Percentiles rank a stretch among this genome's conserved stretches.
These are phyloP conservation scores for Mayetiola destructor DNA, from an alignment of 2,888 invertebrate genomes.

Conservation along the genomic window DNA sequence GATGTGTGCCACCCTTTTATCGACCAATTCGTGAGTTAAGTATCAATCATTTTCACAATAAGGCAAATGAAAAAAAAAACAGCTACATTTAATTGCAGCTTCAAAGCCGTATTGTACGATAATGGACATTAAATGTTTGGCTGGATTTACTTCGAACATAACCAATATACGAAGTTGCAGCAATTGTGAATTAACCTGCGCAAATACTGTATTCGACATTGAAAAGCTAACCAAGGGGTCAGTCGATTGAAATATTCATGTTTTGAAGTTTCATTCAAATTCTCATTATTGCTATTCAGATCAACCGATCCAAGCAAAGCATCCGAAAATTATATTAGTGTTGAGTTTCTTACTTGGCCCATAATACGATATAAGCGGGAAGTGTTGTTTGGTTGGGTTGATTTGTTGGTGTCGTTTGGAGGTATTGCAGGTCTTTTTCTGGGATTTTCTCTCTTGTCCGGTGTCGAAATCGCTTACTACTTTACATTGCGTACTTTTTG, in stretches of 20 bases:
- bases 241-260: conserved; percentile 25
- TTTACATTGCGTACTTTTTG: conserved; percentile 49
- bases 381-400: conserved; percentile 72
- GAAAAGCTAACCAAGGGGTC: conserved; percentile 52
- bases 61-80: neutral
- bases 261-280: neutral
- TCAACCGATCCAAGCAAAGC: conserved; percentile 23
- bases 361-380: conserved; percentile 64
- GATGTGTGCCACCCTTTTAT: conserved; percentile 60
- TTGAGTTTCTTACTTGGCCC: conserved; percentile 62
- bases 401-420: conserved; percentile 47
- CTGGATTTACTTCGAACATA: conserved; percentile 39
- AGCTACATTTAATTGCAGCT: neutral
- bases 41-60: too few relatives aligned
- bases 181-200: conserved; percentile 56
- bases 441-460: conserved; percentile 61
- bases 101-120: conserved; percentile 41
- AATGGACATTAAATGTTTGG: conserved; percentile 45
- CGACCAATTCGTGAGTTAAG: conserved; percentile 38
- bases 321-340: conserved; percentile 25
- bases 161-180: conserved; percentile 45
- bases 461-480: conserved; percentile 62
- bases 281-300: neutral
- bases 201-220: conserved; percentile 59
- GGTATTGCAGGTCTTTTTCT: conserved; percentile 40